Conservation (phyloP, 2,797 vertebrate species). For the Lutjanus campechanus region DNA sequence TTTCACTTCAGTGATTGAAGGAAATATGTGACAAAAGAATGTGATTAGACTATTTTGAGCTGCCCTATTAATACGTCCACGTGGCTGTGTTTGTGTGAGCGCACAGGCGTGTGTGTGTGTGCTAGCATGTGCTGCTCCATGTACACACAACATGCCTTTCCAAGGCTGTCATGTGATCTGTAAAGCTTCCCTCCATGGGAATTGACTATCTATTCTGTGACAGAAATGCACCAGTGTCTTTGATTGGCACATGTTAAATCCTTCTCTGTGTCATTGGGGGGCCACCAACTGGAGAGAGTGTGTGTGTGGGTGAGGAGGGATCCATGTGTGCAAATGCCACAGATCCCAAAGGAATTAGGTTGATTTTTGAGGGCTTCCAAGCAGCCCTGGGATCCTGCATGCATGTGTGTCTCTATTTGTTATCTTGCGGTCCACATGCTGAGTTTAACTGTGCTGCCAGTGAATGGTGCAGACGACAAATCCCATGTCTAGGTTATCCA, state of each 20-base stretch:
- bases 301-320: slow-evolving; percentile 29
- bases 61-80: slow-evolving; percentile 27
- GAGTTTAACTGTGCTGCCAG: slow-evolving; percentile 66
- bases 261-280: slow-evolving; percentile 50
- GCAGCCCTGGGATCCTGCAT: slow-evolving; percentile 49
- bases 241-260: slow-evolving; percentile 70
- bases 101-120: background rate
- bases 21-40: slow-evolving; percentile 59
- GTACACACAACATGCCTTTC: slow-evolving; percentile 23
- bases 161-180: slow-evolving; percentile 46
- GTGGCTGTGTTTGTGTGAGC: slow-evolving; percentile 3
- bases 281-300: slow-evolving; percentile 51
- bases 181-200: slow-evolving; percentile 62
- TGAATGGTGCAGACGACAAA: slow-evolving; percentile 55
- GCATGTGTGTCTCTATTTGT: slow-evolving; percentile 64
- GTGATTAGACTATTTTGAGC: slow-evolving; percentile 53
- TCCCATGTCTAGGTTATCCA: slow-evolving; percentile 60
- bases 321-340: slow-evolving; percentile 66
- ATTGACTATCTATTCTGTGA: slow-evolving; percentile 65
- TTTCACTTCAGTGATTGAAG: slow-evolving; percentile 43
- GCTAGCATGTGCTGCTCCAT: background rate
- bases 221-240: slow-evolving; percentile 70
- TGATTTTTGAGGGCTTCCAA: slow-evolving; percentile 69
- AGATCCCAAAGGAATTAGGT: slow-evolving; percentile 69
- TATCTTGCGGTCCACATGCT: slow-evolving; percentile 77